Conservation (phyloP, 2,797 vertebrate species). For the Fistularia tabacaria region DNA sequence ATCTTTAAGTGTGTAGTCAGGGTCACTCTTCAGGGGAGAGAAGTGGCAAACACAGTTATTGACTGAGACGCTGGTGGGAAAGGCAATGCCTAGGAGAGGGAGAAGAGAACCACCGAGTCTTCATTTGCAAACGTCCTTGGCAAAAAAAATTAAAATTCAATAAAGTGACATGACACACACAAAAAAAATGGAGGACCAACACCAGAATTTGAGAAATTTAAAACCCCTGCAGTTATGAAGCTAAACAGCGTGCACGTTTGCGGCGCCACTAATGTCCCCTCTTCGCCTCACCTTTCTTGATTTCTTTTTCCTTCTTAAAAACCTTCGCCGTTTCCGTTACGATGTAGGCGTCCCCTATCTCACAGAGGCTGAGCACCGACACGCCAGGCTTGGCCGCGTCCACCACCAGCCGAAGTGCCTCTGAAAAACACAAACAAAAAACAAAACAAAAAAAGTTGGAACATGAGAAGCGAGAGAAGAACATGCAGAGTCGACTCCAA, state of each 20-base stretch:
- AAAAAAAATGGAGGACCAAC: slow-evolving; percentile 2
- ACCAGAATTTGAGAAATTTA: no score
- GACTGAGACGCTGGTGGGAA: slow-evolving; percentile 95
- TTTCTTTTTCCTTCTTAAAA: slow-evolving; percentile 97
- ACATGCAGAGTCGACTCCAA: no score
- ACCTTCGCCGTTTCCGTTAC: slow-evolving; percentile 92
- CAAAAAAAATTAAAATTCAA: no score
- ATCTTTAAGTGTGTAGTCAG: slow-evolving; percentile 90
- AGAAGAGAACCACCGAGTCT: slow-evolving; percentile 60
- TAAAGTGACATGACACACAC: no score
- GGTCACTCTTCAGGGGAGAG: slow-evolving; percentile 97
- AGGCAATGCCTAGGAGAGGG: slow-evolving; percentile 85
- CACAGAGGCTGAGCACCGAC: slow-evolving; percentile 86
- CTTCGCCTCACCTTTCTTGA: slow-evolving; percentile 87
- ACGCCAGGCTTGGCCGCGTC: slow-evolving; percentile 81
- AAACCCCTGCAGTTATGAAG: neutral
- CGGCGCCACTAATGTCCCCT: neutral
- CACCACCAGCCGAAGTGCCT: slow-evolving; percentile 83
- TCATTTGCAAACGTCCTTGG: slow-evolving; percentile 27
- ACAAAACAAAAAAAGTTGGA: neutral
- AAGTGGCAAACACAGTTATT: slow-evolving; percentile 99
- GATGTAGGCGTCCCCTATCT: slow-evolving; percentile 89
- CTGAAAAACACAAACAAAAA: slow-evolving; percentile 52
- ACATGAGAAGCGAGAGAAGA: no score
- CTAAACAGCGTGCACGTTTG: neutral